A percentile compares a stretch with the other conserved stretches of the same genome.
phyloP scores from a whole-genome alignment of 2,888 invertebrate genomes.

The Drosophila nr. medialis region DNA sequence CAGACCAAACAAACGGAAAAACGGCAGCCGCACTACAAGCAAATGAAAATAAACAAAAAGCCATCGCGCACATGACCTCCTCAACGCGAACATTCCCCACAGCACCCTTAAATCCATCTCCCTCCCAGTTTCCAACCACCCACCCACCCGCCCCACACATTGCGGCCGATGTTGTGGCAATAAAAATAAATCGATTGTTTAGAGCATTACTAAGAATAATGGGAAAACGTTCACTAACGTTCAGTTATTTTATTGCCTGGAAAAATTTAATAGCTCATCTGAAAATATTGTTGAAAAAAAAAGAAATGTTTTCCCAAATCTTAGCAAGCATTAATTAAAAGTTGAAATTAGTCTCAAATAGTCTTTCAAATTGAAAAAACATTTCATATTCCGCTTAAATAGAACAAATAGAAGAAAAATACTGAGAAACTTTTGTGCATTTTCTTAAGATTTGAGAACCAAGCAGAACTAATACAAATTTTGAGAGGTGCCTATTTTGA shows the following conservation, averaged over 20 bases:
- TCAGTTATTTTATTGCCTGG: conserved; percentile 51
- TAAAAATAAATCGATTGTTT: conserved; percentile 64
- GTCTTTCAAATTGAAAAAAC: background rate
- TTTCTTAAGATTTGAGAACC: background rate
- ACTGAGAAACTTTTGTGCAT: background rate
- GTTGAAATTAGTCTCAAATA: background rate
- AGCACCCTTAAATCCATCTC: conserved; percentile 9
- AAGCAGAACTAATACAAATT: background rate
- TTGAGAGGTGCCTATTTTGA: background rate
- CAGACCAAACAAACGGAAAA: conserved; percentile 25
- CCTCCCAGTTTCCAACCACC: background rate
- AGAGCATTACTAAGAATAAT: conserved; percentile 56
- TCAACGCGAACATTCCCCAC: conserved; percentile 45
- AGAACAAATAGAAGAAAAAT: background rate
- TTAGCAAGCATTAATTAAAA: background rate
- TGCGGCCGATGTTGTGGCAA: conserved; percentile 41
- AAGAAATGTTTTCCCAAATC: background rate
- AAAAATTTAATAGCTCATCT: conserved; percentile 36
- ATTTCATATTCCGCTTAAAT: background rate
- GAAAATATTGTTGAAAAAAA: background rate
- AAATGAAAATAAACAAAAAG: conserved; percentile 33
- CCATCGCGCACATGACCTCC: conserved; percentile 60
- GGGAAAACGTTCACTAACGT: conserved; percentile 33
- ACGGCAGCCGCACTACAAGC: conserved; percentile 28
- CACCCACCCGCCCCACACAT: background rate